Evolutionary conservation across 2,113 vertebrate species (phyloP), one percentile per base, ranked within the genome.

Genomic region (Pseudopipra pipra): DNA sequence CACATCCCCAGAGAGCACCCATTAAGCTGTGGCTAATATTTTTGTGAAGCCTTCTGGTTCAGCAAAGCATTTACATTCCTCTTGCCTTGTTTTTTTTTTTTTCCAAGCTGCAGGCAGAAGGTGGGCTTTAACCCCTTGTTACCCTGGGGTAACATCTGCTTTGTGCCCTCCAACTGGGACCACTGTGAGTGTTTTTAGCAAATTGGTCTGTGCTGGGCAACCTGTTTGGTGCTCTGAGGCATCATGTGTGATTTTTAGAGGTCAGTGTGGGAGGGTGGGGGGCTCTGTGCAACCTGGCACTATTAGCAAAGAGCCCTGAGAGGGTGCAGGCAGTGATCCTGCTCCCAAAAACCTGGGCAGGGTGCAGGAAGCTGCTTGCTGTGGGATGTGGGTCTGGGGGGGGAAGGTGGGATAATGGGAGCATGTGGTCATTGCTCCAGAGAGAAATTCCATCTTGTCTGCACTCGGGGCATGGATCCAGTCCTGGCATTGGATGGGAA

Each of bases 331-430:
- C 52, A 27, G n/a, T 0, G 3, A 75, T 19, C 44, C 41, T 17
- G 71, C 25, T 68, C 37, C 49, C 30, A 8, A 25, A n/a, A 75
- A 27, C 5, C 39, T 6, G 7, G 35, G 85, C 39, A 54, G 66
- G 1, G 4, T 20, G n/a, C 31, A 17, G 54, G 52, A 25, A 43
- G 16, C 23, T 61, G 52, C 59, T 28, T 1, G 4, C 51, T 13
- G 9, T 6, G 14, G 43, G 72, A 55, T 33, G 28, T 1, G 11
- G 21, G 73, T 51, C 23, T 61, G 4, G 1, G 17, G 5, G 5
- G 46, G 41, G 22, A 13, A 7, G 49, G 0, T 24, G 63, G 0
- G 8, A 27, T 0, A 2, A 30, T 37, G n/a, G 52, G 43, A 88
- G 30, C 28, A 7, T 0, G 0, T 3, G 9, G 24, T 47, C 55